phyloP scores from a whole-genome alignment of 2,888 invertebrate species.

The Pherbina coryleti region DNA sequence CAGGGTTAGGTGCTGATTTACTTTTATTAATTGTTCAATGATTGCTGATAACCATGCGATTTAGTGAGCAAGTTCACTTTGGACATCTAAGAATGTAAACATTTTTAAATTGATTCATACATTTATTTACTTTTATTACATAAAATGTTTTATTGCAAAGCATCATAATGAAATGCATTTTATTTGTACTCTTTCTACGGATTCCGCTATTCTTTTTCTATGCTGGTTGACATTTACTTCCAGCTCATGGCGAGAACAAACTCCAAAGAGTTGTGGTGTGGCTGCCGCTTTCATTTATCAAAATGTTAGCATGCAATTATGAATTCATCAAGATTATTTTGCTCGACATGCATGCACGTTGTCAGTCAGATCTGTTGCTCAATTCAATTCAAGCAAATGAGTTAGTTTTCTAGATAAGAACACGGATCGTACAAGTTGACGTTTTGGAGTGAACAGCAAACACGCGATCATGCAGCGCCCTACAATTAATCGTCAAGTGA shows the following conservation, averaged over 20 bases:
- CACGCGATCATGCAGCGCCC: constrained; percentile 62
- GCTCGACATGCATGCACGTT: constrained; percentile 59
- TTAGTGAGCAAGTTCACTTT: not conserved
- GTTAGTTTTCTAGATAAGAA: constrained; percentile 56
- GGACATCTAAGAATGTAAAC: not conserved
- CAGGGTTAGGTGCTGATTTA: constrained; percentile 39
- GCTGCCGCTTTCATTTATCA: constrained; percentile 48
- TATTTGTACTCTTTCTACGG: not conserved
- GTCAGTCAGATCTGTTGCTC: constrained; percentile 26
- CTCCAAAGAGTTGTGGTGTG: constrained; percentile 35
- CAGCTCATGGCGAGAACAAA: constrained; percentile 42
- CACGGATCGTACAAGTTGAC: constrained; percentile 24
- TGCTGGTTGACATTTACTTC: constrained; percentile 63
- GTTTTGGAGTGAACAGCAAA: constrained; percentile 37
- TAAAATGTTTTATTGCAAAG: too few relatives aligned
- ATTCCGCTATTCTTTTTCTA: constrained; percentile 42
- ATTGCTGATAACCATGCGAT: constrained; percentile 45
- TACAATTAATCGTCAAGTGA: constrained; percentile 66
- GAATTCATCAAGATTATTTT: constrained; percentile 67
- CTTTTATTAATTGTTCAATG: constrained; percentile 50
- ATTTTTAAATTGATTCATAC: too few relatives aligned
- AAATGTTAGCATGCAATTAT: constrained; percentile 62
- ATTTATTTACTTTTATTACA: too few relatives aligned
- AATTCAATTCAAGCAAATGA: constrained; percentile 55
- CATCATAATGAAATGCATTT: not conserved